phyloP scores from a whole-genome alignment of 2,797 vertebrate genomes.

The Phataginus tricuspis region DNA sequence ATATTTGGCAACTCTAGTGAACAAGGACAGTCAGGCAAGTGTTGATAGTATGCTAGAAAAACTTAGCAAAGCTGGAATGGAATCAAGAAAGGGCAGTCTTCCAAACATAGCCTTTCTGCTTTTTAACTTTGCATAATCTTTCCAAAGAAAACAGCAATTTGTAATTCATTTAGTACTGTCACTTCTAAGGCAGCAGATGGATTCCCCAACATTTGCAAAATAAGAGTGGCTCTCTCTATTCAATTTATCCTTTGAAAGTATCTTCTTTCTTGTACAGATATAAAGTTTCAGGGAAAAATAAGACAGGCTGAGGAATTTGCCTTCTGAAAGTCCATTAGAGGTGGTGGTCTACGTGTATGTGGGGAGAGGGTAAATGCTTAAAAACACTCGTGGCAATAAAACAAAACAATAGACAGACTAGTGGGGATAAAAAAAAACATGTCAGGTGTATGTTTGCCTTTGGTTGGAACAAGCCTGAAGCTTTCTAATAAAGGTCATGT shows the following conservation, averaged over 20 bases:
- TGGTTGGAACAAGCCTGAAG: background rate
- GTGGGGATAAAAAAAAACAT: too few species aligned
- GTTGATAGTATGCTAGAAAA: constrained; percentile 42
- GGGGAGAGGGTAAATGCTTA: background rate
- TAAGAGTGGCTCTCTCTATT: background rate
- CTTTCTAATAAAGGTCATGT: background rate
- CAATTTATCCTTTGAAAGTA: background rate
- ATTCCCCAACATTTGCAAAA: background rate
- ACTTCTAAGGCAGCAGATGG: background rate
- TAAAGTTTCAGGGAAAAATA: constrained; percentile 9
- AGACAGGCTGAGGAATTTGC: background rate
- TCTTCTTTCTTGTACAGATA: background rate
- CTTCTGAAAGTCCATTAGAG: background rate
- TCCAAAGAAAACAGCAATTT: constrained; percentile 44
- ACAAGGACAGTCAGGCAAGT: constrained; percentile 34
- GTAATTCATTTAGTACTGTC: background rate
- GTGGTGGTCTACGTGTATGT: background rate
- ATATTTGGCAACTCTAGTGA: constrained; percentile 31
- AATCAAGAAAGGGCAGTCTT: constrained; percentile 44
- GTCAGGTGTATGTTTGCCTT: background rate
- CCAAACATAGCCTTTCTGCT: background rate
- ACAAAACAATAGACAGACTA: background rate
- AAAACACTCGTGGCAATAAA: background rate
- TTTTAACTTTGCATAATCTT: constrained; percentile 26
- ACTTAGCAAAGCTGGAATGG: background rate